Conservation (phyloP, 2,888 invertebrate genomes). For the Theretra japonica region DNA sequence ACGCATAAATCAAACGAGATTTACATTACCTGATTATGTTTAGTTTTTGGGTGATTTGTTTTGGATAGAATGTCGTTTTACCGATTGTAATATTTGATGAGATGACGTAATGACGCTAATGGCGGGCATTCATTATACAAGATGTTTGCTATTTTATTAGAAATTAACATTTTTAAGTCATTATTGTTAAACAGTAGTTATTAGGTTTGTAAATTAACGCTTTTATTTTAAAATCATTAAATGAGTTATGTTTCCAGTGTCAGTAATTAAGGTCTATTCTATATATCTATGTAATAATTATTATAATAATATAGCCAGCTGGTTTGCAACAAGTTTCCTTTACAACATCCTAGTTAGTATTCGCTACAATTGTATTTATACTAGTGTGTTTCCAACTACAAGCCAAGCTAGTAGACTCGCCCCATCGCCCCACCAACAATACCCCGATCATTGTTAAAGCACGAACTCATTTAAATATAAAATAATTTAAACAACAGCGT, state of each 20-base stretch:
- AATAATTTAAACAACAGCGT: constrained; percentile 20
- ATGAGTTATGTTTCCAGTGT: too few species aligned
- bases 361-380: too few species aligned
- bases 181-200: background rate
- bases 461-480: constrained; percentile 9
- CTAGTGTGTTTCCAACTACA: background rate
- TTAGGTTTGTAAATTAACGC: background rate
- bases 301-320: too few species aligned
- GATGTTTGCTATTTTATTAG: background rate
- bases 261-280: too few species aligned
- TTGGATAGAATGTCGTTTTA: constrained; percentile 20
- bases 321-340: too few species aligned
- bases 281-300: too few species aligned
- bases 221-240: too few species aligned
- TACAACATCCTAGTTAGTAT: too few species aligned
- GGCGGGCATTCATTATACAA: background rate
- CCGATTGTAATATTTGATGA: constrained; percentile 10
- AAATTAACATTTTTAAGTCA: background rate
- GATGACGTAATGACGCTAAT: background rate
- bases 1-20: constrained; percentile 42
- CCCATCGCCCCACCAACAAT: background rate
- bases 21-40: constrained; percentile 47
- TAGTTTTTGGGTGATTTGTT: constrained; percentile 21
- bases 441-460: background rate
- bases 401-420: background rate